Conservation (phyloP, 1,140 invertebrate genomes). For the Drosophila micromelanica region DNA sequence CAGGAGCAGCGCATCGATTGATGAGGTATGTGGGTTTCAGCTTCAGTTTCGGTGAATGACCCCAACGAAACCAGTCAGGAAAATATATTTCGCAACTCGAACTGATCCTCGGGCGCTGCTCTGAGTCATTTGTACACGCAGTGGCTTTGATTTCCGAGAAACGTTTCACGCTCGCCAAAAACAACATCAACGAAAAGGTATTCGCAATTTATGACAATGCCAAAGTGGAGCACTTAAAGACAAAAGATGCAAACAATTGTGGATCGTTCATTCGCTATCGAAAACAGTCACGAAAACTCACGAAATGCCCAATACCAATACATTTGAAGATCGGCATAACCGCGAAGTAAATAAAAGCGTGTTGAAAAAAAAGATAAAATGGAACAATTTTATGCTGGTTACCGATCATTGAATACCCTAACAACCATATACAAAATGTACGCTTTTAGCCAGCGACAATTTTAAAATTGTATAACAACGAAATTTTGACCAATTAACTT, state of each 20-base stretch:
- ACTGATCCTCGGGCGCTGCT: conserved; percentile 6
- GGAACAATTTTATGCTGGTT: too few species aligned
- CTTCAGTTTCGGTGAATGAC: conserved; percentile 28
- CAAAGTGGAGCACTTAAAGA: conserved; percentile 34
- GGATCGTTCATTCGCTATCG: background rate
- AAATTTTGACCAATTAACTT: too few species aligned
- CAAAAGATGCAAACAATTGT: conserved; percentile 11
- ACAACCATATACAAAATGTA: too few species aligned
- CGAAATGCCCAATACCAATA: background rate
- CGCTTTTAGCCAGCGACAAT: too few species aligned
- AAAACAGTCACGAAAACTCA: conserved; percentile 6
- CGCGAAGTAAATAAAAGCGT: too few species aligned
- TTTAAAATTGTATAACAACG: too few species aligned
- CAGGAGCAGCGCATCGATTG: conserved; percentile 44
- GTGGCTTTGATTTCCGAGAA: conserved; percentile 17
- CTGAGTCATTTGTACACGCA: conserved; percentile 18
- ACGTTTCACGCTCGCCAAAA: background rate
- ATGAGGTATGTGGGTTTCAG: conserved; percentile 20
- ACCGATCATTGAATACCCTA: too few species aligned
- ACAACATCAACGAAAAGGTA: conserved; percentile 18
- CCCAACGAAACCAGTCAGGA: conserved; percentile 2
- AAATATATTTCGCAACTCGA: conserved; percentile 12
- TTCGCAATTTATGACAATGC: conserved; percentile 37
- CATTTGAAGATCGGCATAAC: too few species aligned
- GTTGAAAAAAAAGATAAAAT: too few species aligned